Evolutionary conservation across 2,888 invertebrate species (phyloP).

Genomic region (Arge pagana): DNA sequence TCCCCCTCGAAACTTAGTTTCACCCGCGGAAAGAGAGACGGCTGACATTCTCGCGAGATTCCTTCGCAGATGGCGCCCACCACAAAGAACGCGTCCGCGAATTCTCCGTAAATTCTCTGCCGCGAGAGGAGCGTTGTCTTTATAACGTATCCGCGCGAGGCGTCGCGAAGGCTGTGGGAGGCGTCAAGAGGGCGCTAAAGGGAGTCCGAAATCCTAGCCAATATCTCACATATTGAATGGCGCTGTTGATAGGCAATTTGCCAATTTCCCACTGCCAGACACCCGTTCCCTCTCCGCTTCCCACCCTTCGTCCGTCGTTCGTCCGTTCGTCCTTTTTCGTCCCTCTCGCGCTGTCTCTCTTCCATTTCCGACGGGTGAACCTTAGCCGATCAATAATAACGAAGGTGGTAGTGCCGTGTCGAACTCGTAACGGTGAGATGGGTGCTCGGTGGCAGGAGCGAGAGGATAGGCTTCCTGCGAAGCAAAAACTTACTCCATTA

Average conservation of each 20-base stretch:
- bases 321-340: constrained; percentile 10
- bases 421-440: too few species aligned
- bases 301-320: constrained; percentile 15
- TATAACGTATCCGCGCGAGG: constrained; percentile 8
- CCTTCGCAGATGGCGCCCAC: constrained; percentile 5
- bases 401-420: background rate
- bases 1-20: too few species aligned
- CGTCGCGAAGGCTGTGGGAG: background rate
- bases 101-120: constrained; percentile 7
- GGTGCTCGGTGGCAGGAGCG: too few species aligned
- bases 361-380: constrained; percentile 7
- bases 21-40: too few species aligned
- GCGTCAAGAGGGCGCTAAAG: constrained; percentile 1
- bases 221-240: constrained; percentile 45
- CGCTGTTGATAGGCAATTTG: constrained; percentile 43
- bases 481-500: too few species aligned
- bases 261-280: constrained; percentile 36
- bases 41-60: constrained; percentile 18
- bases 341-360: constrained; percentile 7
- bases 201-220: constrained; percentile 24
- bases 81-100: constrained; percentile 10
- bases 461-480: too few species aligned
- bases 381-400: constrained; percentile 16
- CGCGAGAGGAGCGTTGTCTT: constrained; percentile 2
- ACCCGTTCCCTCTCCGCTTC: constrained; percentile 2